phyloP scores from a whole-genome alignment of 2,888 invertebrate species.

The Meganola albula region DNA sequence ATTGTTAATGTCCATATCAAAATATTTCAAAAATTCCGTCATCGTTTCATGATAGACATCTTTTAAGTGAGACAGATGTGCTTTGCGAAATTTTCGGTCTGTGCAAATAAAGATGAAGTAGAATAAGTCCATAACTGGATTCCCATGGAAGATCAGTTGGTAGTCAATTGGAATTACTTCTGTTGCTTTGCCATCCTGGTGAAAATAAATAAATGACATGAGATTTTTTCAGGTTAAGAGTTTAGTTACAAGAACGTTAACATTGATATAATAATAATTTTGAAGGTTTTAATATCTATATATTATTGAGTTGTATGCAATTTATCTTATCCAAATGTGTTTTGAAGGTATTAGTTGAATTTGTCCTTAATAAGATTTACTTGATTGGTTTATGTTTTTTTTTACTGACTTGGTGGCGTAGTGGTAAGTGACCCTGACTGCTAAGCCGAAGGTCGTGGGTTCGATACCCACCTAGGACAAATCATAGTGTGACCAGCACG shows the following conservation, averaged over 20 bases:
- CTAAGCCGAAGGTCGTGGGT: too few relatives aligned
- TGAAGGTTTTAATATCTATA: too few relatives aligned
- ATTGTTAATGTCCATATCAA: constrained; percentile 32
- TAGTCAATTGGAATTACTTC: constrained; percentile 44
- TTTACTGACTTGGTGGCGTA: too few relatives aligned
- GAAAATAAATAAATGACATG: constrained; percentile 8
- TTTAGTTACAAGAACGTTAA: not conserved
- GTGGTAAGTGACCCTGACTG: too few relatives aligned
- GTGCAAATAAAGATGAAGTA: constrained; percentile 39
- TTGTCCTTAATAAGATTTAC: too few relatives aligned
- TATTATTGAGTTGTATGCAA: too few relatives aligned
- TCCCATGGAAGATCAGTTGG: constrained; percentile 38
- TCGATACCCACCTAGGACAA: too few relatives aligned
- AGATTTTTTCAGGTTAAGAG: not conserved
- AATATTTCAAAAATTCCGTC: constrained; percentile 33
- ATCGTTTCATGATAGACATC: constrained; percentile 38
- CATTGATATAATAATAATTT: too few relatives aligned
- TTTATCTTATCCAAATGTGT: too few relatives aligned
- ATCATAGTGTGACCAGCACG: too few relatives aligned
- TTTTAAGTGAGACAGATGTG: constrained; percentile 36
- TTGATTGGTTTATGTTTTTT: too few relatives aligned
- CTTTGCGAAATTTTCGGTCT: constrained; percentile 37
- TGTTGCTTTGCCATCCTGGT: constrained; percentile 33
- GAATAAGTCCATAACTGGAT: constrained; percentile 39
- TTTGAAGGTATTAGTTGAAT: too few relatives aligned